A percentile compares a stretch with the other conserved stretches of the same genome.
phyloP scores from a whole-genome alignment of 2,113 vertebrate genomes.

The Neodontobutis hainanensis region DNA sequence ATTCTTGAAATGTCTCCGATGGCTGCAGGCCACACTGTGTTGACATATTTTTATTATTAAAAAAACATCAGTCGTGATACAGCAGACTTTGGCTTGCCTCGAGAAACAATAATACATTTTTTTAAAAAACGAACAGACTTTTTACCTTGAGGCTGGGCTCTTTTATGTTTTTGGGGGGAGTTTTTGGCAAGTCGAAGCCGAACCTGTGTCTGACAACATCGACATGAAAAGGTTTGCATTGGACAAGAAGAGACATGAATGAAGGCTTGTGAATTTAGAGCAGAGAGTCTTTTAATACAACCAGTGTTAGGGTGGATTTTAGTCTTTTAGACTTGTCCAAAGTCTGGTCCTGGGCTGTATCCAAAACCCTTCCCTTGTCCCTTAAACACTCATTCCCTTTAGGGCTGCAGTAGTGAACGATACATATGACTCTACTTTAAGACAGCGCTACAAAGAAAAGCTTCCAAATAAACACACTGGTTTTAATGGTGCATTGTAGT shows the following conservation, averaged over 20 bases:
- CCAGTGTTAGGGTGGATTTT: too few relatives aligned
- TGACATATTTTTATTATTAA: slow-evolving; percentile 64
- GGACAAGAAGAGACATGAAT: not conserved
- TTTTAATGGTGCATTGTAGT: too few relatives aligned
- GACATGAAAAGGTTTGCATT: slow-evolving; percentile 26
- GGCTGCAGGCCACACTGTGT: slow-evolving; percentile 40
- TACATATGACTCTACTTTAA: too few relatives aligned
- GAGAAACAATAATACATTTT: slow-evolving; percentile 14
- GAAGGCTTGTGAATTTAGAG: not conserved
- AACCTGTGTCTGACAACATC: slow-evolving; percentile 27
- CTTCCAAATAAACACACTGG: too few relatives aligned
- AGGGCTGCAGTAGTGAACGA: too few relatives aligned
- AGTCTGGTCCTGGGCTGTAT: too few relatives aligned
- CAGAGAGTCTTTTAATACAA: too few relatives aligned
- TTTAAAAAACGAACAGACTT: slow-evolving; percentile 1
- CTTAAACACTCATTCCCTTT: too few relatives aligned
- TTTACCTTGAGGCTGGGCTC: slow-evolving; percentile 1
- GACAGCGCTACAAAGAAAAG: too few relatives aligned
- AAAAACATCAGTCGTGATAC: slow-evolving; percentile 40
- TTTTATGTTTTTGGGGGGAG: not conserved
- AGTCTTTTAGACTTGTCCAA: too few relatives aligned
- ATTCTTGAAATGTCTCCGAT: slow-evolving; percentile 16
- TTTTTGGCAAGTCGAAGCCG: slow-evolving; percentile 37
- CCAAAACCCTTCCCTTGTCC: too few relatives aligned
- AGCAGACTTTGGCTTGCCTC: slow-evolving; percentile 20